These are phyloP conservation scores for Halcyon leucocephala DNA, from an alignment of 2,797 vertebrate species.

Conservation along the genomic window DNA sequence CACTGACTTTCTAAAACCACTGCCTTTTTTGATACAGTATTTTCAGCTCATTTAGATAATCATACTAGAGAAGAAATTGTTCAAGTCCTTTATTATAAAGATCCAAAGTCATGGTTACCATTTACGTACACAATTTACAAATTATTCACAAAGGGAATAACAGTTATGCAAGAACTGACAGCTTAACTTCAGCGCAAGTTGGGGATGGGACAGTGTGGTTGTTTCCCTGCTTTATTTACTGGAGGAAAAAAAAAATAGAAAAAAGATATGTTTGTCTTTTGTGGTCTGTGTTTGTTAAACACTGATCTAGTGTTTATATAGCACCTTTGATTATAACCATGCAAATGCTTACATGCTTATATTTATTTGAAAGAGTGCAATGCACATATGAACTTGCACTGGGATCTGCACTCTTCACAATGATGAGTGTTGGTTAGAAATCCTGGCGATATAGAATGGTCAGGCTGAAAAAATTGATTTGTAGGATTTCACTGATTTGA, in stretches of 20 bases:
- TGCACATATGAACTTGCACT: not conserved
- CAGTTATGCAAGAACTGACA: slow-evolving; percentile 34
- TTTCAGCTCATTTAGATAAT: not conserved
- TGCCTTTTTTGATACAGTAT: not conserved
- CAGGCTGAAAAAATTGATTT: not conserved
- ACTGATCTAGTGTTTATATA: slow-evolving; percentile 52
- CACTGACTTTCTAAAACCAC: not conserved
- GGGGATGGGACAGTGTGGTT: not conserved
- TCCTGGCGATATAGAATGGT: not conserved
- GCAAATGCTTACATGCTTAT: not conserved
- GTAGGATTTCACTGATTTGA: not conserved
- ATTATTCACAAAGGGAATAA: slow-evolving; percentile 67
- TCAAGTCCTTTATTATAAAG: slow-evolving; percentile 81
- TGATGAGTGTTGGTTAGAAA: not conserved
- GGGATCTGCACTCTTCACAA: not conserved
- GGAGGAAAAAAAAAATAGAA: not conserved
- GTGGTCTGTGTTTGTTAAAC: slow-evolving; percentile 28
- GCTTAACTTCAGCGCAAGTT: slow-evolving; percentile 8
- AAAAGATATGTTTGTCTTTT: not conserved
- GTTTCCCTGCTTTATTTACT: not conserved
- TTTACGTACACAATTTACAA: slow-evolving; percentile 76
- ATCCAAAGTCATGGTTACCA: slow-evolving; percentile 74
- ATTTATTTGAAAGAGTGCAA: not conserved
- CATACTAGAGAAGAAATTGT: not conserved
- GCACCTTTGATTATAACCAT: slow-evolving; percentile 61